A percentile compares a stretch with the other conserved stretches of the same genome.
These are phyloP conservation scores for Ceyx erithaca DNA, from an alignment of 2,797 vertebrate genomes.

Conservation along the genomic window DNA sequence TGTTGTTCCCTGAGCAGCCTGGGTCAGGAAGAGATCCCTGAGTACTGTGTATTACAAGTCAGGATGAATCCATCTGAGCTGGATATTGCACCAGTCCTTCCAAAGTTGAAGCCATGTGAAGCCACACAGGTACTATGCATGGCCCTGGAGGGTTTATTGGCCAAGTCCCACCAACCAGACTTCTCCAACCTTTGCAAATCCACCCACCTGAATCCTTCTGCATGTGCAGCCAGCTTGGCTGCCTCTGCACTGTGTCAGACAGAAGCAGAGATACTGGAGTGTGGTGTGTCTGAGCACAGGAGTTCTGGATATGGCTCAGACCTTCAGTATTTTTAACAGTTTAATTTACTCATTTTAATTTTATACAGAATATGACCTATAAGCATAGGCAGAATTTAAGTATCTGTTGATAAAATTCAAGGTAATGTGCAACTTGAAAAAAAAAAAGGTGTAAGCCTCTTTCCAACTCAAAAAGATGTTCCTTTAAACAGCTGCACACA, in stretches of 20 bases:
- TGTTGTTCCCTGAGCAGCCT: background rate
- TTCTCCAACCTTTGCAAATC: background rate
- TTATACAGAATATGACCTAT: background rate
- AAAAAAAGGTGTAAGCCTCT: background rate
- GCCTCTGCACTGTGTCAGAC: background rate
- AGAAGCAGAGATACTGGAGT: background rate
- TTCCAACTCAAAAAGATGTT: background rate
- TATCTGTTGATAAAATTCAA: background rate
- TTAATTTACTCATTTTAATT: background rate
- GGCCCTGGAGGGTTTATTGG: background rate
- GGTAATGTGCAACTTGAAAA: background rate
- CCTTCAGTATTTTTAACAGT: background rate
- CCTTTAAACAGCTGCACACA: background rate
- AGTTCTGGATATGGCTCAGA: background rate
- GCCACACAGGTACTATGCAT: rapidly evolving
- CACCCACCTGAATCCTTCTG: background rate
- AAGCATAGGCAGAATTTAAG: background rate
- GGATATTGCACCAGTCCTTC: background rate
- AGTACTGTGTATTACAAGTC: background rate
- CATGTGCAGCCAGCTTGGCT: background rate
- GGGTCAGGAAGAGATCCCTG: background rate
- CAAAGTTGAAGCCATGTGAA: background rate
- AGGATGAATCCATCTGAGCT: background rate
- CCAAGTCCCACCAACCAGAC: background rate
- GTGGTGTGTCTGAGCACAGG: background rate